phyloP scores from a whole-genome alignment of 1,140 invertebrate genomes.

The Macrobrachium rosenbergii region DNA sequence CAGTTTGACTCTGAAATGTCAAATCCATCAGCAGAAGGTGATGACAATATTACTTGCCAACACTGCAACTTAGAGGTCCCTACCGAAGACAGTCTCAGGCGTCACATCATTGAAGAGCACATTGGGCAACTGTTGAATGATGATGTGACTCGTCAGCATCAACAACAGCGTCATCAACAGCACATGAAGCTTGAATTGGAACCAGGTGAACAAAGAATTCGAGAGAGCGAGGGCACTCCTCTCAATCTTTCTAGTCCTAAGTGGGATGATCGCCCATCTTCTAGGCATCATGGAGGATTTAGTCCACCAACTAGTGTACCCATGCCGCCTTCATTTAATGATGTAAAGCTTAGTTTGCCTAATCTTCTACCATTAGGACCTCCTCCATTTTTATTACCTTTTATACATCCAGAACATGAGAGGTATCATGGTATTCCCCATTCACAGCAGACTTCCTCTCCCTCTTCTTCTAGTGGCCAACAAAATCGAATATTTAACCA shows the following conservation, averaged over 20 bases:
- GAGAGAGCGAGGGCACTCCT: slow-evolving; percentile 45
- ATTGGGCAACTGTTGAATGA: slow-evolving; percentile 62
- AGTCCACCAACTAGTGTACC: slow-evolving; percentile 58
- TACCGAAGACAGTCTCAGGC: slow-evolving; percentile 50
- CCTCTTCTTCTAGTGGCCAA: slow-evolving; percentile 60
- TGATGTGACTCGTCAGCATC: slow-evolving; percentile 26
- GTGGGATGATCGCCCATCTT: slow-evolving; percentile 51
- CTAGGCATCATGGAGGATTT: slow-evolving; percentile 33
- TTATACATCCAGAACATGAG: slow-evolving; percentile 67
- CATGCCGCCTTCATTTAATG: slow-evolving; percentile 64
- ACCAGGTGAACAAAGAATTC: slow-evolving; percentile 12
- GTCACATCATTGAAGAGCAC: slow-evolving; percentile 64
- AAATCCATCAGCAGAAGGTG: slow-evolving; percentile 50
- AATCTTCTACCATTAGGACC: slow-evolving; percentile 66
- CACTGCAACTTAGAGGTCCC: slow-evolving; percentile 56
- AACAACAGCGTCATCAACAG: slow-evolving; percentile 20
- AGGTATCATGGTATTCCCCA: slow-evolving; percentile 53
- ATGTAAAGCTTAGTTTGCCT: slow-evolving; percentile 60
- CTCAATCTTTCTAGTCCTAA: slow-evolving; percentile 62
- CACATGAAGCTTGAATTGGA: slow-evolving; percentile 14
- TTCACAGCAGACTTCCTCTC: slow-evolving; percentile 45
- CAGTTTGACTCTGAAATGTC: slow-evolving; percentile 53
- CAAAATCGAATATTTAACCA: slow-evolving; percentile 84
- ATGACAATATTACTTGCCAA: slow-evolving; percentile 53
- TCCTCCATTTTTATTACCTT: slow-evolving; percentile 67